A percentile compares a stretch with the other conserved stretches of the same genome.
These are phyloP conservation scores for Muschampia plurimacula DNA, from an alignment of 2,888 invertebrate species.

Conservation along the genomic window DNA sequence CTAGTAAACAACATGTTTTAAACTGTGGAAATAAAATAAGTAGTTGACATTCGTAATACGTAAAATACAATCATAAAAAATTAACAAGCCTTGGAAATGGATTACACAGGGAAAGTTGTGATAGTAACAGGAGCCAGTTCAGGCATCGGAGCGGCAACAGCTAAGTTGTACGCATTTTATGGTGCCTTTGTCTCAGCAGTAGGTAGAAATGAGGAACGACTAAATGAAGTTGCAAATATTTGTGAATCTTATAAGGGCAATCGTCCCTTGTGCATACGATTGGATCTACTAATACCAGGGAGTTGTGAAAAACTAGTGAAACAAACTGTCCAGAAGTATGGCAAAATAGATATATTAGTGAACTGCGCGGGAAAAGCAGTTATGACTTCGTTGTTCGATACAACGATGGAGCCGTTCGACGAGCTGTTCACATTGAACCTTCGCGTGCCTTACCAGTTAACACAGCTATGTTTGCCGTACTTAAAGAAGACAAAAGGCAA, in stretches of 20 bases:
- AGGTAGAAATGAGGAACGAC: conserved; percentile 61
- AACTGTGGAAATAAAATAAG: neutral
- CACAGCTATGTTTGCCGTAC: conserved; percentile 61
- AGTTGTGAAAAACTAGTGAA: conserved; percentile 62
- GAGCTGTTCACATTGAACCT: conserved; percentile 63
- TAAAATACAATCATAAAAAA: neutral
- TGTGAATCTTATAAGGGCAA: conserved; percentile 56
- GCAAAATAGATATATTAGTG: conserved; percentile 60
- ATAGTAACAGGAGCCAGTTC: conserved; percentile 70
- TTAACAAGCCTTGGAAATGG: conserved; percentile 45
- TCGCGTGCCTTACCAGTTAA: conserved; percentile 64
- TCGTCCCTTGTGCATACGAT: conserved; percentile 57
- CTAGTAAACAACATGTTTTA: neutral
- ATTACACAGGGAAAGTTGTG: conserved; percentile 63
- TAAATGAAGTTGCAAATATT: conserved; percentile 55
- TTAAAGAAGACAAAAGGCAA: conserved; percentile 64
- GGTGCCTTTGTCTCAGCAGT: conserved; percentile 61
- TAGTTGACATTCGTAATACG: neutral
- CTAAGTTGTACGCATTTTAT: conserved; percentile 61
- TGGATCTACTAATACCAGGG: conserved; percentile 58
- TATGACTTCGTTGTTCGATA: conserved; percentile 63
- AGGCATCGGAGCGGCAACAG: conserved; percentile 68
- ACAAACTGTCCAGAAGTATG: conserved; percentile 60
- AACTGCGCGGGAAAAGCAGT: conserved; percentile 65
- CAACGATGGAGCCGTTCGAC: conserved; percentile 61